phyloP scores from a whole-genome alignment of 2,113 vertebrate species.

The Hippoglossus stenolepis region DNA sequence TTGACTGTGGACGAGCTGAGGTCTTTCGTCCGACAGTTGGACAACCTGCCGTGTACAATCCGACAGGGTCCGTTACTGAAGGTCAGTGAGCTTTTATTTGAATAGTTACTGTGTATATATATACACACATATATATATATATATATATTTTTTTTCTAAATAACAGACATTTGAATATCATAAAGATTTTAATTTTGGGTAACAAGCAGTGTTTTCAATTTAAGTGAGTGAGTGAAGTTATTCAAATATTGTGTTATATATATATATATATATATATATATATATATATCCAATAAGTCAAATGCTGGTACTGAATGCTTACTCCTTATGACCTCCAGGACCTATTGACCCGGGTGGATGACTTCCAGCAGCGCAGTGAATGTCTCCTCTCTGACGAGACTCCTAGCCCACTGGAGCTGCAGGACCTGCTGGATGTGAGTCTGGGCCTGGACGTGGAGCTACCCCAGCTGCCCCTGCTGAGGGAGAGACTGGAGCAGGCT shows the following conservation, averaged over 20 bases:
- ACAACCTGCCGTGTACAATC: constrained; percentile 91
- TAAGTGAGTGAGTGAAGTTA: neutral
- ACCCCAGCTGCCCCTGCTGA: constrained; percentile 87
- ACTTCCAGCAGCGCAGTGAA: constrained; percentile 91
- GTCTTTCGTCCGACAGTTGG: constrained; percentile 91
- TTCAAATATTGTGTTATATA: neutral
- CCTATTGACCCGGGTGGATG: constrained; percentile 90
- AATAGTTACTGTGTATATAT: neutral
- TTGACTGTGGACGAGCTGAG: constrained; percentile 91
- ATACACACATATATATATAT: neutral
- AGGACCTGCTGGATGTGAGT: constrained; percentile 90
- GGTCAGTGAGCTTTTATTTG: constrained; percentile 73
- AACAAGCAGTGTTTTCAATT: neutral
- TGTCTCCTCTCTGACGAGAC: constrained; percentile 88
- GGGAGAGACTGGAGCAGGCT: constrained; percentile 91
- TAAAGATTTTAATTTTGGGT: neutral
- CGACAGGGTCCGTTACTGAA: constrained; percentile 92
- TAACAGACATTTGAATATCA: neutral
- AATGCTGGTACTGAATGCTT: neutral
- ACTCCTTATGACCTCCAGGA: constrained; percentile 80
- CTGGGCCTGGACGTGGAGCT: constrained; percentile 94
- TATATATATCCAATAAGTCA: neutral
- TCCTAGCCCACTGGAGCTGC: constrained; percentile 87
- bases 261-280: too few relatives aligned
- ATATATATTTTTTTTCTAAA: neutral